Base-by-base conservation (phyloP, 1,140 invertebrate species). In the Anadara kagoshimensis region DNA sequence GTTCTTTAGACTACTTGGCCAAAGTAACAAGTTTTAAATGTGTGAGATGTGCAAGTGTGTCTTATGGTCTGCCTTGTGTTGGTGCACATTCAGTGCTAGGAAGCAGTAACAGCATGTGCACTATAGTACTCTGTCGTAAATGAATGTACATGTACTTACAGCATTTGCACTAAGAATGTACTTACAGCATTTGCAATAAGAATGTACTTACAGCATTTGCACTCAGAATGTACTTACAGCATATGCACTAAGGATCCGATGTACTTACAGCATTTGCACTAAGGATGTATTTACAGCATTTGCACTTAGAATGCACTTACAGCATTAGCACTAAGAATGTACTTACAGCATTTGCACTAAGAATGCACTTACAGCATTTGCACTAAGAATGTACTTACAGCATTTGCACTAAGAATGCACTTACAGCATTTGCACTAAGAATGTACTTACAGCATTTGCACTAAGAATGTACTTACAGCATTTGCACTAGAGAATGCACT, bases 231-330 rank as follows among this genome's bases (percentile, higher is more conserved):
- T 58, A 81, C 88, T 84, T 82, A 91, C 97, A 26, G 93, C 87
- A 69, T 96, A 95, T 88, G 94, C 94, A 58, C 92, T 92, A 62
- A 99, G 90, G 90, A 98, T n/a, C n/a, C n/a, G n/a, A n/a, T 22
- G 18, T 58, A 81, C 88, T 84, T 82, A 91, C 97, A 26, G 93
- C 87, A 69, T 96, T 95, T 88, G 94, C 94, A 58, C 92, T 92
- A 62, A 99, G 90, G 90, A 98, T 97, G 86, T 93, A 93, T 83
- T 95, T 94, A 44, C 97, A 26, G 93, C 87, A 69, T 96, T 95
- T 88, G 94, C 94, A 58, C 92, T 92, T 63, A 99, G 90, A n/a
- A n/a, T n/a, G n/a, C n/a, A n/a, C n/a, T n/a, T n/a, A n/a, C n/a
- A n/a, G n/a, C n/a, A n/a, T n/a, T n/a, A n/a, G n/a, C n/a, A n/a